A percentile compares a stretch with the other conserved stretches of the same genome.
These are phyloP conservation scores for Batillaria attramentaria DNA, from an alignment of 1,140 invertebrate species.

Conservation along the genomic window DNA sequence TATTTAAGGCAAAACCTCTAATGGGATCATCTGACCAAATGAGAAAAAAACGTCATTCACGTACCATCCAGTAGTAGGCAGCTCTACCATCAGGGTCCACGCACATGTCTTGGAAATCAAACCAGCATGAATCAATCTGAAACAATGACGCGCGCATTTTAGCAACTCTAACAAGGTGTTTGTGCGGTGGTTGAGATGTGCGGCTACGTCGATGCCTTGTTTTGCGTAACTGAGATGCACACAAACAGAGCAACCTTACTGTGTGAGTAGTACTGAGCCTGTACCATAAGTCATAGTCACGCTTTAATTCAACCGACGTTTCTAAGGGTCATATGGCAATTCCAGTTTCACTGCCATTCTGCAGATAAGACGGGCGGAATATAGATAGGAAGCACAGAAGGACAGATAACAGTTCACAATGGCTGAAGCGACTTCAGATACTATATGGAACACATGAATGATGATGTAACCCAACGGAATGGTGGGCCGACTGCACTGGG, in stretches of 20 bases:
- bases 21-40: not conserved
- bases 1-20: no score
- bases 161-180: not conserved
- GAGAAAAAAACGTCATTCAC: no score
- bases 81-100: conserved; percentile 45
- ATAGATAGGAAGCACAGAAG: no score
- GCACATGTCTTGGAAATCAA: conserved; percentile 37
- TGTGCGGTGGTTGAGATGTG: not conserved
- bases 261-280: not conserved
- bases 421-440: no score
- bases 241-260: not conserved
- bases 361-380: no score
- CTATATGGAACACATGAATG: no score
- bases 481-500: not conserved
- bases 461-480: no score
- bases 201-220: not conserved
- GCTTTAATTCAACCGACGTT: not conserved
- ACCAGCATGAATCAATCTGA: conserved; percentile 62
- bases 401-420: no score
- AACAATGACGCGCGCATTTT: not conserved
- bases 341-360: no score
- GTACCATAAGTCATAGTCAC: not conserved
- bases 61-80: conserved; percentile 53
- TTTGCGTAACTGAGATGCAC: not conserved
- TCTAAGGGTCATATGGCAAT: not conserved